Conservation (phyloP, 2,113 vertebrate genomes). For the Elephas maximus region DNA sequence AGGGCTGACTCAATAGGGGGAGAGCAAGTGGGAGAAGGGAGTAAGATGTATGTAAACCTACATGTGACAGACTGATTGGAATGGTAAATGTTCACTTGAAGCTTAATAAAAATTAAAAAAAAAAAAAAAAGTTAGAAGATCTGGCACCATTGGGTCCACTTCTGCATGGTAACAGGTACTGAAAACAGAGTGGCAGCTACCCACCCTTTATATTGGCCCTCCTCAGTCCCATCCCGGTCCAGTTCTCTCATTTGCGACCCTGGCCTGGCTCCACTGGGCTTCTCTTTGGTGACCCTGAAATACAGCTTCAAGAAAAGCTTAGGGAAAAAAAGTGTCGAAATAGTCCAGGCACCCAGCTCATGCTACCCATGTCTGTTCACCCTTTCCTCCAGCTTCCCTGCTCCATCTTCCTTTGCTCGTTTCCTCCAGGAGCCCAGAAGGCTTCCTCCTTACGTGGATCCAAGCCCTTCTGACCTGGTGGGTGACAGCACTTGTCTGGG, state of each 20-base stretch:
- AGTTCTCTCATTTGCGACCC: rapidly evolving
- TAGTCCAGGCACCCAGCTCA: neutral
- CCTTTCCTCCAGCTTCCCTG: neutral
- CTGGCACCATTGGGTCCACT: rapidly evolving
- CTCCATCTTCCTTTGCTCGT: neutral
- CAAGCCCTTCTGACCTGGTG: neutral
- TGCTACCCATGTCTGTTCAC: neutral
- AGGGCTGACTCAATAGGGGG: no score
- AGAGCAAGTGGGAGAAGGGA: no score
- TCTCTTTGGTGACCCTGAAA: neutral
- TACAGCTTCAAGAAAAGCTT: neutral
- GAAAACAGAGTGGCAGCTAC: rapidly evolving
- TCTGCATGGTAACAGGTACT: rapidly evolving
- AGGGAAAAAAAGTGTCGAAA: neutral
- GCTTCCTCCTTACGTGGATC: neutral
- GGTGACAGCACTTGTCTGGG: neutral
- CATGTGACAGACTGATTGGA: no score
- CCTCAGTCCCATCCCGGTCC: neutral
- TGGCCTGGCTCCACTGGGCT: neutral
- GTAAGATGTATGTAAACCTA: no score
- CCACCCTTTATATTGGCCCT: neutral
- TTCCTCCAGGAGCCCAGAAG: neutral
- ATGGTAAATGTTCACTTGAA: no score
- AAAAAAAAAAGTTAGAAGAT: neutral
- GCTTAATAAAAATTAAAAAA: no score